Evolutionary conservation across 2,888 invertebrate species (phyloP).

Genomic region (Diaphora mendica): DNA sequence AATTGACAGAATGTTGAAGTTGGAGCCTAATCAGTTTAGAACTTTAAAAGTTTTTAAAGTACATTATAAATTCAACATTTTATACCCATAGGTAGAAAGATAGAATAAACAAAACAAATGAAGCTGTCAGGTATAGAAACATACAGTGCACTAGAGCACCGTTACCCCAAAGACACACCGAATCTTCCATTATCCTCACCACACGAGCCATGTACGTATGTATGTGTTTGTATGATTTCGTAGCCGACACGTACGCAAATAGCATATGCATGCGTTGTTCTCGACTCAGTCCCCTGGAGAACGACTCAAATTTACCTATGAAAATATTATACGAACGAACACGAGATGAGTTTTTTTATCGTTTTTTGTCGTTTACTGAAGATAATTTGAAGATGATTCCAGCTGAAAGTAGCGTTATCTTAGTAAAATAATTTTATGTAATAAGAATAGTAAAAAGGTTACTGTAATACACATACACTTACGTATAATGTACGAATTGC

Average conservation of each 20-base stretch:
- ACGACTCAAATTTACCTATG: slow-evolving; percentile 68
- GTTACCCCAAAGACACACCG: slow-evolving; percentile 5
- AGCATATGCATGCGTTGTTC: slow-evolving; percentile 60
- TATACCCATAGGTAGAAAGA: not conserved
- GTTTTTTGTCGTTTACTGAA: slow-evolving; percentile 9
- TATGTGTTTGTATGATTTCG: slow-evolving; percentile 40
- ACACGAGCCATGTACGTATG: slow-evolving; percentile 15
- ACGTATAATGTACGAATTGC: no score
- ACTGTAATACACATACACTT: no score
- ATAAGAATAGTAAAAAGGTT: not conserved
- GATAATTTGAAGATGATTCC: not conserved
- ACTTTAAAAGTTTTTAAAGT: no score
- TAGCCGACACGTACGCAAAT: slow-evolving; percentile 66
- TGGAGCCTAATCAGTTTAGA: no score
- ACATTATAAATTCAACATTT: no score
- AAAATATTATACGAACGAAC: slow-evolving; percentile 60
- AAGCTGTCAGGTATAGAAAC: not conserved
- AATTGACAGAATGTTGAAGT: no score
- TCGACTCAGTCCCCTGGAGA: slow-evolving; percentile 67
- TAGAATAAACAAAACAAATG: not conserved
- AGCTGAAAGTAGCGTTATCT: not conserved
- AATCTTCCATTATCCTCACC: slow-evolving; percentile 15
- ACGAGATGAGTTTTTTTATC: slow-evolving; percentile 28
- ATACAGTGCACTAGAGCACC: not conserved
- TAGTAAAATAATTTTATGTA: not conserved